Percentiles rank a stretch among this genome's conserved stretches.
These are phyloP conservation scores for Pseudorhombus dupliciocellatus DNA, from an alignment of 2,113 vertebrate genomes.

Conservation along the genomic window DNA sequence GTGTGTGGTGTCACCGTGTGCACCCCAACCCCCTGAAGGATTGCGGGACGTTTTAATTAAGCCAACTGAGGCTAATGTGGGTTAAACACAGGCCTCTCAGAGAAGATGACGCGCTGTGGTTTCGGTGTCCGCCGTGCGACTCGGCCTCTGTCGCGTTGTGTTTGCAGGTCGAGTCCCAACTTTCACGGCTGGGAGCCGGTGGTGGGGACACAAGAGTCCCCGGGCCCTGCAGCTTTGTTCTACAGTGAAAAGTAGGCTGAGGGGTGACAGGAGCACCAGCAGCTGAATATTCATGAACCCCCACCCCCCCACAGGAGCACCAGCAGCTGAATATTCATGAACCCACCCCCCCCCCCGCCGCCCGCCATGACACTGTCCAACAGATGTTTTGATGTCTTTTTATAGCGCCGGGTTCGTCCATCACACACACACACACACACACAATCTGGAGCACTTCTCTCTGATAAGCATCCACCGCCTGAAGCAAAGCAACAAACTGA, in stretches of 20 bases:
- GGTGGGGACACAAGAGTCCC: neutral
- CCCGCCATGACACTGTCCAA: constrained; percentile 26
- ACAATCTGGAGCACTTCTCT: constrained; percentile 60
- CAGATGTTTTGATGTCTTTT: constrained; percentile 73
- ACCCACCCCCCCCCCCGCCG: neutral
- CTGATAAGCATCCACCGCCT: constrained; percentile 59
- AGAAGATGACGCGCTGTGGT: neutral
- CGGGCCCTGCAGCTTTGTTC: constrained; percentile 34
- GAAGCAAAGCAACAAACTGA: constrained; percentile 32
- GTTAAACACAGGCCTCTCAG: constrained; percentile 62
- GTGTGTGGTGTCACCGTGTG: constrained; percentile 15
- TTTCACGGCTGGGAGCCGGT: neutral
- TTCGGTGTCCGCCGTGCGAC: no score
- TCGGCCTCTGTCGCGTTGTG: constrained; percentile 12
- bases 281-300: constrained; percentile 54
- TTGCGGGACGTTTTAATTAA: constrained; percentile 66
- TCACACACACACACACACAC: constrained; percentile 9
- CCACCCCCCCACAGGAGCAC: neutral
- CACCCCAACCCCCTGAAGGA: constrained; percentile 30
- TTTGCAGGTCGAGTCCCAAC: constrained; percentile 19
- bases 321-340: constrained; percentile 54
- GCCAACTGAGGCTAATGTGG: constrained; percentile 59
- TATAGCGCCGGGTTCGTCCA: constrained; percentile 55
- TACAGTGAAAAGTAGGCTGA: constrained; percentile 57
- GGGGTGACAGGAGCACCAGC: constrained; percentile 19